Conservation (phyloP, 2,797 vertebrate genomes). For the Rhabdomys pumilio region DNA sequence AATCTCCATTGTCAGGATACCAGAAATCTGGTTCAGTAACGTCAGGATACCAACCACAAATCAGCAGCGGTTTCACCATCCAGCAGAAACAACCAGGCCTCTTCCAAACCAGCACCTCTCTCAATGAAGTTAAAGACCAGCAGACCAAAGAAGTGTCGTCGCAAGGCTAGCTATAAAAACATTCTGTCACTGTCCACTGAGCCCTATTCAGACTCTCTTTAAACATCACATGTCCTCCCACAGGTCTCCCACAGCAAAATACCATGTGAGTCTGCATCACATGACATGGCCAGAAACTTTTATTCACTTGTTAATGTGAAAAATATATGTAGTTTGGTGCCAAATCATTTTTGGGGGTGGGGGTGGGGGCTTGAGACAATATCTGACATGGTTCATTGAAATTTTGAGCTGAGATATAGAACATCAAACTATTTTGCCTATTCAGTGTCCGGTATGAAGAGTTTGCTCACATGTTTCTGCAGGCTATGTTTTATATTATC, state of each 20-base stretch:
- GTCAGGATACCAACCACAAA: neutral
- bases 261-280: neutral
- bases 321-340: constrained; percentile 47
- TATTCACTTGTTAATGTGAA: constrained; percentile 31
- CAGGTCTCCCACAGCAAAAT: neutral
- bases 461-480: neutral
- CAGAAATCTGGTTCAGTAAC: neutral
- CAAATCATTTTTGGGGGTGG: neutral
- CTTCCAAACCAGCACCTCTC: neutral
- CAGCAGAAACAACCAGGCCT: neutral
- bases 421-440: neutral
- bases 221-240: neutral
- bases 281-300: neutral
- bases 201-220: neutral
- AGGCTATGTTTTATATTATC: constrained; percentile 15
- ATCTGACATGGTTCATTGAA: neutral
- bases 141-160: neutral
- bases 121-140: neutral
- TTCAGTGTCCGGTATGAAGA: neutral
- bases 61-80: neutral
- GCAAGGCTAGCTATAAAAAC: neutral
- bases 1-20: neutral
- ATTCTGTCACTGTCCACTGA: neutral
- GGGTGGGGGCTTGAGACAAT: neutral
- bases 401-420: neutral